These are phyloP conservation scores for Danio rerio DNA, from an alignment of 2,113 vertebrate species.

Conservation along the genomic window DNA sequence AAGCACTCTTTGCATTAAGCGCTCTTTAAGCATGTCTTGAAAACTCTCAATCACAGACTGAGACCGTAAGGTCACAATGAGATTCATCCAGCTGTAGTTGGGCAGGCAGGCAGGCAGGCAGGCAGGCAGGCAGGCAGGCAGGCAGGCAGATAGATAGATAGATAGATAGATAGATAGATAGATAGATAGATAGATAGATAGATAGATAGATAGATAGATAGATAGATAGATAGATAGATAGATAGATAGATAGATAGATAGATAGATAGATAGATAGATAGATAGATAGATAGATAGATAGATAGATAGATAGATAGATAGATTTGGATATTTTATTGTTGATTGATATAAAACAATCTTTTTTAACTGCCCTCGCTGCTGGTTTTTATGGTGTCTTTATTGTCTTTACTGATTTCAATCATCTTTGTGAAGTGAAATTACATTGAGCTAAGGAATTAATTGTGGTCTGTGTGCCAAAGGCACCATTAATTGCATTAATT, in stretches of 20 bases:
- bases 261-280: no score
- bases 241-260: no score
- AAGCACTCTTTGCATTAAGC: constrained; percentile 20
- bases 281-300: no score
- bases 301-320: no score
- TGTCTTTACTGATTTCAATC: background rate
- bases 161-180: no score
- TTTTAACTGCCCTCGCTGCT: background rate
- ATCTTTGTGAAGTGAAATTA: background rate
- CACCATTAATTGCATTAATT: background rate
- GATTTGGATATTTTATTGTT: background rate
- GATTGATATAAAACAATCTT: background rate
- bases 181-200: no score
- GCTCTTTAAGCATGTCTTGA: constrained; percentile 10
- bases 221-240: no score
- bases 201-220: no score
- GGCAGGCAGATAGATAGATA: no score
- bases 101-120: no score
- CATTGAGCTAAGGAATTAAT: background rate
- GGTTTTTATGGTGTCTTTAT: background rate
- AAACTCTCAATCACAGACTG: background rate
- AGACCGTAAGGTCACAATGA: background rate
- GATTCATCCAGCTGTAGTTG: background rate
- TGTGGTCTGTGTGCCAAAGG: background rate
- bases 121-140: no score